phyloP scores from a whole-genome alignment of 2,797 vertebrate genomes.

The Schizothorax lantsangensis region DNA sequence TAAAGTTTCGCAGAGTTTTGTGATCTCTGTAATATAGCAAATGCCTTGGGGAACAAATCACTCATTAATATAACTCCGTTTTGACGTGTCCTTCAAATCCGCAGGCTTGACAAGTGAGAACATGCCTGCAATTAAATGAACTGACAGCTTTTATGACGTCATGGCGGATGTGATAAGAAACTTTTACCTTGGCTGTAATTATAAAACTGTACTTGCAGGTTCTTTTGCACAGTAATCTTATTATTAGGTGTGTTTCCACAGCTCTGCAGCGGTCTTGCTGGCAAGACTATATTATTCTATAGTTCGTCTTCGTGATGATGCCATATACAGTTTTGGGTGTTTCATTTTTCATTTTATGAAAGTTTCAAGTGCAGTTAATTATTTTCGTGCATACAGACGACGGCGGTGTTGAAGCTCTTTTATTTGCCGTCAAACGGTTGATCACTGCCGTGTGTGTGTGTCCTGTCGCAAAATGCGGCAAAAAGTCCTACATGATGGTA shows the following conservation, averaged over 20 bases:
- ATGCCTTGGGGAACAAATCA: slow-evolving; percentile 9
- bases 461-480: too few species aligned
- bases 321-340: too few species aligned
- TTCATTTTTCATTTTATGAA: too few species aligned
- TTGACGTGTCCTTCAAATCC: slow-evolving; percentile 3
- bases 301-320: too few species aligned
- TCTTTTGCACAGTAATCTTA: background rate
- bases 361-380: too few species aligned
- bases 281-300: slow-evolving; percentile 14
- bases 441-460: too few species aligned
- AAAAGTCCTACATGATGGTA: too few species aligned
- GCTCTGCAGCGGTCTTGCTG: background rate
- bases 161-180: slow-evolving; percentile 14
- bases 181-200: slow-evolving; percentile 9
- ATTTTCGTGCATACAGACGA: too few species aligned
- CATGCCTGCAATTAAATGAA: slow-evolving; percentile 12
- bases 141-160: slow-evolving; percentile 3
- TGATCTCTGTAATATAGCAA: background rate
- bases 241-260: slow-evolving; percentile 11
- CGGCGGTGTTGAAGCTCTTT: too few species aligned
- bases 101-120: slow-evolving; percentile 23
- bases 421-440: too few species aligned
- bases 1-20: background rate
- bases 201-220: background rate
- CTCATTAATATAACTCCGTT: background rate